Base-by-base conservation (phyloP, 2,888 invertebrate genomes). In the Catocala fraxini region DNA sequence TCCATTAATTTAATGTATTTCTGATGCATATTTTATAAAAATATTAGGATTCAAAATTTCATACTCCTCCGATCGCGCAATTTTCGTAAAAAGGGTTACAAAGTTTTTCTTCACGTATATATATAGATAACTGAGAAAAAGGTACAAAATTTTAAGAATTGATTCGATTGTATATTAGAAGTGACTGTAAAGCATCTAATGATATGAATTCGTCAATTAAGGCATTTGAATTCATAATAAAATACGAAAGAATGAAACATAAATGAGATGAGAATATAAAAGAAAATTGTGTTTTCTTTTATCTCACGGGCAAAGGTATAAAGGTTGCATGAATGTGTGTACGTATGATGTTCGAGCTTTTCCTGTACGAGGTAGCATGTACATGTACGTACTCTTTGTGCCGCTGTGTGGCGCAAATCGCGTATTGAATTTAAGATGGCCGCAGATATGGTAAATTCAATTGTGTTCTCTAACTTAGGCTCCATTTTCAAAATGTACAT, bases 271-370 rank as follows among this genome's bases (percentile, higher is more conserved):
- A 49, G 45, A 45, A n/a, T 56, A 39, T 15, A 68, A 65, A 62
- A 51, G 57, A 46, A 65, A 63, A 63, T 69, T 58, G 5, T 13
- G 46, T 47, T 60, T 65, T 59, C 35, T 59, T 65, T 58, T 60
- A 58, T 65, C 57, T 53, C 39, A 12, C 55, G 52, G 45, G 55
- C 33, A 55, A 56, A 56, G 25, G 51, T 46, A 48, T 54, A 39
- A 61, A 51, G 41, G 35, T 57, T 54, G 47, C 47, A 54, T 33
- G 41, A 49, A 59, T 59, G 15, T 70, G 48, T 12, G 11, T 39
- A 39, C 35, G n/a, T 63, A 51, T 53, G 41, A 41, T 33, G 46
- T 15, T 54, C 10, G 25, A 6, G 41, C 35, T 56, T 59, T 62
- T 56, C 25, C 34, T 25, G 25, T 25, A 25, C 4, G 25, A 25